Evolutionary conservation across 2,888 invertebrate genomes (phyloP).

Genomic region (Epinotia ramella): DNA sequence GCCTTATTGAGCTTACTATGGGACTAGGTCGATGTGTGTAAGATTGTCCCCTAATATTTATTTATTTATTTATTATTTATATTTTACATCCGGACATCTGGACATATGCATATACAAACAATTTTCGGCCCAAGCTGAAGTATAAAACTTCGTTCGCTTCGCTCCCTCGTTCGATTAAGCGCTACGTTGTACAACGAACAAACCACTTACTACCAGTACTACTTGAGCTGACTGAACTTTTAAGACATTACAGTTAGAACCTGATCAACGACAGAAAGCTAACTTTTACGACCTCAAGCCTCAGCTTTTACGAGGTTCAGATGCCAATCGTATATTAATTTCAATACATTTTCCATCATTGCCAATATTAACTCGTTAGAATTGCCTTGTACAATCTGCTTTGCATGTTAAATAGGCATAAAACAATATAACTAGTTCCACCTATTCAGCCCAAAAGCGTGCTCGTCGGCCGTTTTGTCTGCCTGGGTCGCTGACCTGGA

Average conservation of each 20-base stretch:
- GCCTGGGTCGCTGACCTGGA: constrained; percentile 13
- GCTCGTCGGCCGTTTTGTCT: constrained; percentile 21
- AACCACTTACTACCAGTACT: background rate
- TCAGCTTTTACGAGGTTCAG: background rate
- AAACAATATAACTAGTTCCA: constrained; percentile 22
- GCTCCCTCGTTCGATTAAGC: no score
- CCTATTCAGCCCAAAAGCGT: constrained; percentile 32
- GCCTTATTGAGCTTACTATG: no score
- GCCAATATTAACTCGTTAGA: constrained; percentile 6
- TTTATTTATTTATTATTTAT: no score
- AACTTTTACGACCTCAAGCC: background rate
- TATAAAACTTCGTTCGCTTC: no score
- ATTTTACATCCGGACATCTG: no score
- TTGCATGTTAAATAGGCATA: constrained; percentile 33
- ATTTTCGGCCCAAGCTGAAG: no score
- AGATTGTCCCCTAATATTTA: no score
- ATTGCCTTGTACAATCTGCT: constrained; percentile 22
- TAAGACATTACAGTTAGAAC: background rate
- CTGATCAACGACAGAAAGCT: background rate
- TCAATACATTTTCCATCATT: background rate
- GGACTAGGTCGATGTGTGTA: no score
- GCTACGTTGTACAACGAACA: no score
- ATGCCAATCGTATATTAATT: background rate
- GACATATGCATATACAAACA: no score
- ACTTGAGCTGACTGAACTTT: background rate